These are phyloP conservation scores for Epiblema foenella DNA, from an alignment of 2,888 invertebrate genomes.

Conservation along the genomic window DNA sequence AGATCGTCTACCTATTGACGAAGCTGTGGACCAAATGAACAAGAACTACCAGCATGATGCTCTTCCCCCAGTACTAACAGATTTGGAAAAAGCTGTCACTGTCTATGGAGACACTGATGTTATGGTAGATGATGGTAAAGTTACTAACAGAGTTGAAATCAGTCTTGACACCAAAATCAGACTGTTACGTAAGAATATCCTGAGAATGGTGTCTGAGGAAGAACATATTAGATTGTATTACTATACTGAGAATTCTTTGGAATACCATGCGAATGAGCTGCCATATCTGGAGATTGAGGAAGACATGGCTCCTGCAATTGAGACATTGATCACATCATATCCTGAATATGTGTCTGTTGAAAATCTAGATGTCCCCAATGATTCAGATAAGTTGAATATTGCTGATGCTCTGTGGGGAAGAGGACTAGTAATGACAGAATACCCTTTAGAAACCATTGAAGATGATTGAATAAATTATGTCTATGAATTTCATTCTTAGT, in stretches of 20 bases:
- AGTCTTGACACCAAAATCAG: constrained; percentile 87
- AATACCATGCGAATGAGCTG: constrained; percentile 93
- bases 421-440: constrained; percentile 90
- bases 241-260: constrained; percentile 92
- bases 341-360: constrained; percentile 91
- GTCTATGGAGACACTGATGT: constrained; percentile 89
- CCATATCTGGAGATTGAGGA: constrained; percentile 88
- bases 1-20: constrained; percentile 88
- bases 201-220: constrained; percentile 87
- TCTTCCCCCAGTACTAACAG: constrained; percentile 91
- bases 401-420: constrained; percentile 92
- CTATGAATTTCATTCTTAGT: constrained; percentile 37
- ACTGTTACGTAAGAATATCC: constrained; percentile 84
- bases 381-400: constrained; percentile 86
- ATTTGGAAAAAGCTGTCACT: constrained; percentile 88
- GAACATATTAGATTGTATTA: constrained; percentile 89
- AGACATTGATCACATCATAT: constrained; percentile 89
- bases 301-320: constrained; percentile 88
- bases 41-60: constrained; percentile 94
- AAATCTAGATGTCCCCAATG: constrained; percentile 87
- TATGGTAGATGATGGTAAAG: constrained; percentile 86
- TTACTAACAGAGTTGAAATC: constrained; percentile 87
- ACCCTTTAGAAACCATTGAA: constrained; percentile 81
- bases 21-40: constrained; percentile 94
- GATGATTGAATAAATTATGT: constrained; percentile 62